A percentile compares a stretch with the other conserved stretches of the same genome.
Evolutionary conservation across 2,113 vertebrate genomes (phyloP).

Genomic region (Scophthalmus maximus): DNA sequence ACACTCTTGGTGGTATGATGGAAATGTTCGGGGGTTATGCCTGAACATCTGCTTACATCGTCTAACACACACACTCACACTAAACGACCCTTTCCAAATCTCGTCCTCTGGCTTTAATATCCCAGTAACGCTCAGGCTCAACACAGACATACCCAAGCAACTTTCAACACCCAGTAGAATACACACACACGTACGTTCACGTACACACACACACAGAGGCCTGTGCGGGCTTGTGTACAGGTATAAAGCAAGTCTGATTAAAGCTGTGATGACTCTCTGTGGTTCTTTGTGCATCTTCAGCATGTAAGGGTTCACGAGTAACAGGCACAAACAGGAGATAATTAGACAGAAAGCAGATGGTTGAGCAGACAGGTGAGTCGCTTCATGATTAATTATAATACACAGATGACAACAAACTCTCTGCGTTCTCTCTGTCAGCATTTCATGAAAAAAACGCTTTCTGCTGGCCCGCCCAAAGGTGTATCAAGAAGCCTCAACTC

Average conservation of each 20-base stretch:
- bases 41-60: constrained; percentile 61
- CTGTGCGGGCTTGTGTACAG: constrained; percentile 39
- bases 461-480: neutral
- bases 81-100: too few relatives aligned
- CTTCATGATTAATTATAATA: constrained; percentile 67
- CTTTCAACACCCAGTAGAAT: constrained; percentile 45
- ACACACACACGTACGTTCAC: constrained; percentile 12
- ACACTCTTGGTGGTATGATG: constrained; percentile 51
- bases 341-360: constrained; percentile 77
- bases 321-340: constrained; percentile 54
- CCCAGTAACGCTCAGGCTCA: constrained; percentile 39
- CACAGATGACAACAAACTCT: constrained; percentile 34
- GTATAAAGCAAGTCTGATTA: constrained; percentile 60
- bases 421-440: constrained; percentile 40
- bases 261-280: constrained; percentile 67
- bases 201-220: constrained; percentile 9
- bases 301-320: constrained; percentile 59
- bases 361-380: constrained; percentile 50
- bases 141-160: constrained; percentile 42
- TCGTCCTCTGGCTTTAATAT: constrained; percentile 47
- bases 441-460: constrained; percentile 36
- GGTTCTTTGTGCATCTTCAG: constrained; percentile 61
- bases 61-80: neutral
- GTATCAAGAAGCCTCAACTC: neutral
- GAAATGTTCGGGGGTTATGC: constrained; percentile 38